Conservation (phyloP, 2,797 vertebrate species). For the Kryptopterus vitreolus region DNA sequence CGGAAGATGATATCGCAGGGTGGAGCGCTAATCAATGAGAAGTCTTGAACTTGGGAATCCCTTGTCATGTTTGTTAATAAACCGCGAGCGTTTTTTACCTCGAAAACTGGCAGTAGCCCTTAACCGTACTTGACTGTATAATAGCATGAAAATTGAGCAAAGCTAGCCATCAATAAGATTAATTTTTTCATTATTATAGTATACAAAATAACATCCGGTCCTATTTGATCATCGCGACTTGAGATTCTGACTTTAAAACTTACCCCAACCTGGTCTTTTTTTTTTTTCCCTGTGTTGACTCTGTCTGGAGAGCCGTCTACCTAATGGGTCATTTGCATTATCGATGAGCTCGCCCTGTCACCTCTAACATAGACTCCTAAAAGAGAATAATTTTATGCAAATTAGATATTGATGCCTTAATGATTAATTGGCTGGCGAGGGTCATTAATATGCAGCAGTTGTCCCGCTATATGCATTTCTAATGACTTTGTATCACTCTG, state of each 20-base stretch:
- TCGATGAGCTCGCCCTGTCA: slow-evolving; percentile 98
- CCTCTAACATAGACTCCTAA: slow-evolving; percentile 95
- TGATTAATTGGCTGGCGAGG: slow-evolving; percentile 98
- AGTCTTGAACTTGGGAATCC: slow-evolving; percentile 74
- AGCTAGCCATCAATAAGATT: too few relatives aligned
- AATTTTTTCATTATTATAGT: too few relatives aligned
- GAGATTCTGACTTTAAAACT: slow-evolving; percentile 41
- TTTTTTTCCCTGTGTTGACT: slow-evolving; percentile 45
- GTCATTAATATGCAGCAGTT: slow-evolving; percentile 98
- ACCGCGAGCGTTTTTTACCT: slow-evolving; percentile 52
- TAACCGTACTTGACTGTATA: not conserved
- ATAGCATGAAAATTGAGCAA: not conserved
- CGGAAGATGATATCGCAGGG: slow-evolving; percentile 50
- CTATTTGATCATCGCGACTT: slow-evolving; percentile 15
- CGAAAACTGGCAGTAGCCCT: not conserved
- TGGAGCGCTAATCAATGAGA: slow-evolving; percentile 62
- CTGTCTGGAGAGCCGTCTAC: slow-evolving; percentile 81
- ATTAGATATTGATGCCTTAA: slow-evolving; percentile 98
- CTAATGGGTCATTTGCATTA: slow-evolving; percentile 96
- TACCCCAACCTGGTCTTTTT: slow-evolving; percentile 34
- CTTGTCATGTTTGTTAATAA: slow-evolving; percentile 79
- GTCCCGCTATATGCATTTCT: slow-evolving; percentile 96
- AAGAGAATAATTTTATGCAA: slow-evolving; percentile 99
- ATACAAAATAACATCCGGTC: not conserved
- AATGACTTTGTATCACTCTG: slow-evolving; percentile 92